Percentiles rank a stretch among this genome's conserved stretches.
phyloP scores from a whole-genome alignment of 2,888 invertebrate species.

The Brachyptera risi region DNA sequence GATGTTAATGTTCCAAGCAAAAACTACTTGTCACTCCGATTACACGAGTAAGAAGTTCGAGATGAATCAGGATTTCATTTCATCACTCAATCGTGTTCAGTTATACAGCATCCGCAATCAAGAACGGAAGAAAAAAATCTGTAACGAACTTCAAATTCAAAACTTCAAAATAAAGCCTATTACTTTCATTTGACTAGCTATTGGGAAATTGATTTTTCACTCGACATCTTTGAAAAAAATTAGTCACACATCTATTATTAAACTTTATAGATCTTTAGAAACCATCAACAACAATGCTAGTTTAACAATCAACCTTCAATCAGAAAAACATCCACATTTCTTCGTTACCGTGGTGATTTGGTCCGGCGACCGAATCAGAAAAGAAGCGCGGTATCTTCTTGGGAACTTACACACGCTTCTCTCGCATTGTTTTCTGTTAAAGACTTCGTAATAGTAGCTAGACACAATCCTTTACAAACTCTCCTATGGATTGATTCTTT shows the following conservation, averaged over 20 bases:
- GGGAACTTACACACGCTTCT: neutral
- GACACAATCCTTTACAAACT: conserved; percentile 3
- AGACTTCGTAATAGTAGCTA: conserved; percentile 23
- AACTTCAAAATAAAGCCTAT: neutral
- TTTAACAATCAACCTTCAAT: neutral
- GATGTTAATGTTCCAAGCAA: too few species aligned
- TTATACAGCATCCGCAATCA: too few species aligned
- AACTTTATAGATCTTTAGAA: neutral
- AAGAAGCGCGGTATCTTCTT: too few species aligned
- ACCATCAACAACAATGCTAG: neutral
- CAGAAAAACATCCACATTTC: too few species aligned
- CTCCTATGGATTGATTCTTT: conserved; percentile 11
- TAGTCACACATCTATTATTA: conserved; percentile 23
- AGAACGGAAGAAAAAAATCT: neutral
- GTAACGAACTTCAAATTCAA: neutral
- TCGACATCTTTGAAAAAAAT: neutral
- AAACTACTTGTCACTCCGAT: too few species aligned
- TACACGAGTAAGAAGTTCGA: too few species aligned
- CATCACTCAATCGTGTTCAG: too few species aligned
- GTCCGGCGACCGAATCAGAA: too few species aligned
- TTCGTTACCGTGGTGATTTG: too few species aligned
- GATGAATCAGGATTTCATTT: too few species aligned
- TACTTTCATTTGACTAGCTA: neutral
- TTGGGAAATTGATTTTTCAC: conserved; percentile 1
- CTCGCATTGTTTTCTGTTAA: conserved; percentile 26